phyloP scores from a whole-genome alignment of 2,113 vertebrate species.

The Ageneiosus marmoratus region DNA sequence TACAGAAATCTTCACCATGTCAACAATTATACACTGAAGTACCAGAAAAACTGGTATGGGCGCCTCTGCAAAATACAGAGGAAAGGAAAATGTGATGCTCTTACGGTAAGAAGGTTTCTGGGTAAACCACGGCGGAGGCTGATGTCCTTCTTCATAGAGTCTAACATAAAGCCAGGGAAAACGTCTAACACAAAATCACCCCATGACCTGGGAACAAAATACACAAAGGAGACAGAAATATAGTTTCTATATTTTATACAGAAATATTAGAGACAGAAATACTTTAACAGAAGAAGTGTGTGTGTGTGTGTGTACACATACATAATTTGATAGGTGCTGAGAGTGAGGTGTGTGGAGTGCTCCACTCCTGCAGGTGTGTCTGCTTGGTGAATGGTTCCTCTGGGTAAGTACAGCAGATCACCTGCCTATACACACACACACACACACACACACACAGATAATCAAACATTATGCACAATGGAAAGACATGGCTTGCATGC shows the following conservation, averaged over 20 bases:
- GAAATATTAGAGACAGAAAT: no score
- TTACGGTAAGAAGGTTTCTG: constrained; percentile 79
- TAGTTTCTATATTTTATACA: neutral
- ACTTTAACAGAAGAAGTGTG: no score
- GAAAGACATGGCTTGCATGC: no score
- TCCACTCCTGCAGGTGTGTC: constrained; percentile 78
- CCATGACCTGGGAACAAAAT: constrained; percentile 79
- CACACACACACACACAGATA: constrained; percentile 20
- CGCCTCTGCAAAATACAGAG: no score
- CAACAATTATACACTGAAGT: no score
- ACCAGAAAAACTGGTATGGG: no score
- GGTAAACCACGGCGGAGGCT: constrained; percentile 77
- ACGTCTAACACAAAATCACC: constrained; percentile 84
- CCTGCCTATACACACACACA: constrained; percentile 73
- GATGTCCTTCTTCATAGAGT: constrained; percentile 75
- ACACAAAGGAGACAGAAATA: neutral
- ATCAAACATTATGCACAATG: neutral
- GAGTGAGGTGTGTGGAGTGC: constrained; percentile 85
- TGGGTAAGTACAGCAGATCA: constrained; percentile 89
- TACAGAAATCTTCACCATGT: no score
- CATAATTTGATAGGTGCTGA: constrained; percentile 77
- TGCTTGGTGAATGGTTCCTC: constrained; percentile 92
- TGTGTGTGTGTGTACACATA: neutral
- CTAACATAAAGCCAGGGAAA: constrained; percentile 80
- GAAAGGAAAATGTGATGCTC: neutral